Percentiles rank a stretch among this genome's conserved stretches.
Evolutionary conservation across 2,113 vertebrate species (phyloP).

Genomic region (Noctilio leporinus): DNA sequence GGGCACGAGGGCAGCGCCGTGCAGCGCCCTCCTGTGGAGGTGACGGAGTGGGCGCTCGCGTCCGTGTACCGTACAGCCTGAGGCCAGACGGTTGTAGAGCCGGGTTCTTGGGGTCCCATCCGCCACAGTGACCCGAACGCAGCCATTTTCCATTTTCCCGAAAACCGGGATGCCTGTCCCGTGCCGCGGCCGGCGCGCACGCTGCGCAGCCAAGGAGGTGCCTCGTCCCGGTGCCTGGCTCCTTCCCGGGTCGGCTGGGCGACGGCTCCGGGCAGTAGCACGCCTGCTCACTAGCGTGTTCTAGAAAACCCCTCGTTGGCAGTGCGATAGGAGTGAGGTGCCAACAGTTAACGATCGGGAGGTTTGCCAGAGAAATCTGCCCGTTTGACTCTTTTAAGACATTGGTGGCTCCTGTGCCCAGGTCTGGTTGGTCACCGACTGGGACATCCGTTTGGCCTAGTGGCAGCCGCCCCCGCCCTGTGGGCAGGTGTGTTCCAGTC

Average conservation of each 20-base stretch:
- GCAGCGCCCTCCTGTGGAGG: not conserved
- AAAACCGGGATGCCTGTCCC: not conserved
- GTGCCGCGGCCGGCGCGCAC: rapidly evolving
- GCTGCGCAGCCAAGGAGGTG: not conserved
- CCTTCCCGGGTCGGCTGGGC: too few species aligned
- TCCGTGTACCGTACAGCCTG: too few species aligned
- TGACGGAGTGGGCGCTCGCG: too few species aligned
- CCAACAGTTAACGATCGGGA: not conserved
- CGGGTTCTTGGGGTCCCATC: too few species aligned
- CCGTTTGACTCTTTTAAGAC: not conserved
- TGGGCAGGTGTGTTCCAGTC: too few species aligned
- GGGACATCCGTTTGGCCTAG: rapidly evolving
- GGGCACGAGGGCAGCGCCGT: too few species aligned
- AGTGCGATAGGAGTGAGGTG: not conserved
- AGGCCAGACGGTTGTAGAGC: too few species aligned
- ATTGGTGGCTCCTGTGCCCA: not conserved
- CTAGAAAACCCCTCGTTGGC: not conserved
- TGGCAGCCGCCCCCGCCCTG: not conserved
- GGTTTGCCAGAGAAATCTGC: not conserved
- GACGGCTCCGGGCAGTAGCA: too few species aligned
- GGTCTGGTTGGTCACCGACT: not conserved
- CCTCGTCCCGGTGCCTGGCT: too few species aligned
- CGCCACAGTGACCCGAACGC: not conserved
- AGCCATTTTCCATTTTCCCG: not conserved
- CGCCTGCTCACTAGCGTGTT: not conserved